Evolutionary conservation across 2,113 vertebrate genomes (phyloP).

Genomic region (Cheilinus undulatus): DNA sequence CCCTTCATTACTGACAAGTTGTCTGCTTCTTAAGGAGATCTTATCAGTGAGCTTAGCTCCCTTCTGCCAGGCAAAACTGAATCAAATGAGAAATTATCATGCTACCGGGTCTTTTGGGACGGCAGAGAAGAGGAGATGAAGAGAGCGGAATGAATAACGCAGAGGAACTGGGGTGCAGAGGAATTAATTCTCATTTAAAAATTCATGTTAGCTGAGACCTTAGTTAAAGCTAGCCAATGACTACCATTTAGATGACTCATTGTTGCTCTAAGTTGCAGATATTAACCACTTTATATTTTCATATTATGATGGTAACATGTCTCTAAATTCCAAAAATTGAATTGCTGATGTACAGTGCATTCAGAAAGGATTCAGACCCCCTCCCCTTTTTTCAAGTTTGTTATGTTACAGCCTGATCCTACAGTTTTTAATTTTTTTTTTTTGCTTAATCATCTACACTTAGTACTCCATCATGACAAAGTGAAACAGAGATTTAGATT

Average conservation of each 20-base stretch:
- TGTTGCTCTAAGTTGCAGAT: conserved; percentile 2
- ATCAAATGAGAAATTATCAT: conserved; percentile 80
- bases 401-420: too few species aligned
- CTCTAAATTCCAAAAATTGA: background rate
- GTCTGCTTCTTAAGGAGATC: conserved; percentile 82
- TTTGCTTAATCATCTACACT: too few species aligned
- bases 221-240: conserved; percentile 27
- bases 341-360: background rate
- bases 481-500: too few species aligned
- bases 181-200: conserved; percentile 52
- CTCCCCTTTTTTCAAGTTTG: too few species aligned
- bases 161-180: conserved; percentile 35
- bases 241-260: background rate
- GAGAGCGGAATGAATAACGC: conserved; percentile 58
- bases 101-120: conserved; percentile 69
- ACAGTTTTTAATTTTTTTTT: too few species aligned
- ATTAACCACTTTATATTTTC: background rate
- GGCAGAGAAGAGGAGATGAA: conserved; percentile 62
- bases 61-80: conserved; percentile 77
- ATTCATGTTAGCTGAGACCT: conserved; percentile 54
- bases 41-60: conserved; percentile 79
- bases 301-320: background rate
- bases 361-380: too few species aligned
- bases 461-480: too few species aligned
- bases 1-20: conserved; percentile 84